These are phyloP conservation scores for Oscheius sp. DNA, from an alignment of 2,888 invertebrate genomes.

Conservation along the genomic window DNA sequence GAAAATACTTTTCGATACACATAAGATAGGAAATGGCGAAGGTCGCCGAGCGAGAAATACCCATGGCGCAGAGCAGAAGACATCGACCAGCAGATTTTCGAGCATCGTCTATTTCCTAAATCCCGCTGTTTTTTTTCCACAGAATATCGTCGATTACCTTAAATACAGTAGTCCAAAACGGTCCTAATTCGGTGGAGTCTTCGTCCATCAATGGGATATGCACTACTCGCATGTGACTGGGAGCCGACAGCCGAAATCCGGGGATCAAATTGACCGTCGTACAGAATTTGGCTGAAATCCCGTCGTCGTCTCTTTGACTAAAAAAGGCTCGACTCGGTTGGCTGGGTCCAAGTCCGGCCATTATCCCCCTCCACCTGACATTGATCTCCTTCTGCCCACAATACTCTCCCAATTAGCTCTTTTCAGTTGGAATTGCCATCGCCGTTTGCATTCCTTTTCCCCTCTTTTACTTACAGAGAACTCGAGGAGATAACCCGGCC, in stretches of 20 bases:
- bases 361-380: slow-evolving; percentile 12
- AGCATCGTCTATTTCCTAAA: slow-evolving; percentile 62
- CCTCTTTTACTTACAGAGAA: slow-evolving; percentile 50
- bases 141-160: slow-evolving; percentile 40
- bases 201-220: slow-evolving; percentile 62
- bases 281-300: slow-evolving; percentile 58
- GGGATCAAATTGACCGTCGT: slow-evolving; percentile 62
- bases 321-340: neutral
- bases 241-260: slow-evolving; percentile 58
- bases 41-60: slow-evolving; percentile 64
- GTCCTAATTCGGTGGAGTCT: slow-evolving; percentile 55
- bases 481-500: slow-evolving; percentile 56
- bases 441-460: neutral
- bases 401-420: neutral
- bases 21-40: slow-evolving; percentile 66
- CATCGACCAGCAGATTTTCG: slow-evolving; percentile 56
- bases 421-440: neutral
- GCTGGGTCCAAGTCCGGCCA: slow-evolving; percentile 17
- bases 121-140: neutral
- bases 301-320: neutral
- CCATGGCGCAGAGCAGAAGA: slow-evolving; percentile 65
- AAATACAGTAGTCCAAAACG: slow-evolving; percentile 61
- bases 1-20: slow-evolving; percentile 55
- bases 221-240: slow-evolving; percentile 56
- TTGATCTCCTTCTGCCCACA: no score